A percentile compares a stretch with the other conserved stretches of the same genome.
These are phyloP conservation scores for Conistra vaccinii DNA, from an alignment of 2,888 invertebrate species.

Conservation along the genomic window DNA sequence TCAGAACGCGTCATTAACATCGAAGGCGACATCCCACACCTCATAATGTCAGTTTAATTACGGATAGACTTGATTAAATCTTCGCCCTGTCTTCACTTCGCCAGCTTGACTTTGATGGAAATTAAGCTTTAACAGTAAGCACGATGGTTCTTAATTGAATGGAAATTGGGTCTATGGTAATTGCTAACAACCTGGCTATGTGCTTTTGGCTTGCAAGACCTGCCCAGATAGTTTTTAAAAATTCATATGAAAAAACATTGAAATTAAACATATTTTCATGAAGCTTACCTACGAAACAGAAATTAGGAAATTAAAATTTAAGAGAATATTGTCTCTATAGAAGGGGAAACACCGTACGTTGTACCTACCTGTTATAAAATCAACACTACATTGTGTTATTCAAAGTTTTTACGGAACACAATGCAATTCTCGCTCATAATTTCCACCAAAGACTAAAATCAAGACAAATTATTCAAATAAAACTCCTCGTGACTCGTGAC, in stretches of 20 bases:
- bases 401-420: not conserved
- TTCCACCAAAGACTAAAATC: not conserved
- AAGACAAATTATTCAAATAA: slow-evolving; percentile 15
- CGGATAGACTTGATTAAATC: slow-evolving; percentile 72
- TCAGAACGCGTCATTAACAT: slow-evolving; percentile 66
- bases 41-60: slow-evolving; percentile 75
- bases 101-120: slow-evolving; percentile 40
- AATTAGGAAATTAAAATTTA: not conserved
- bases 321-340: not conserved
- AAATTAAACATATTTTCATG: not conserved
- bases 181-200: slow-evolving; percentile 15
- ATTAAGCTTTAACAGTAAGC: slow-evolving; percentile 31
- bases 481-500: slow-evolving; percentile 14
- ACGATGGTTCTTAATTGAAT: slow-evolving; percentile 28
- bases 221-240: not conserved
- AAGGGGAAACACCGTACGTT: not conserved
- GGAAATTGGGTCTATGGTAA: slow-evolving; percentile 7
- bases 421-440: not conserved
- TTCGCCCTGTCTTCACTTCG: slow-evolving; percentile 55
- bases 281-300: not conserved
- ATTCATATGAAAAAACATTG: too few species aligned
- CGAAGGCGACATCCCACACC: slow-evolving; percentile 66
- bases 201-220: not conserved
- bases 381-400: not conserved
- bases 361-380: not conserved